phyloP scores from a whole-genome alignment of 2,797 vertebrate species.

The Notamacropus eugenii region DNA sequence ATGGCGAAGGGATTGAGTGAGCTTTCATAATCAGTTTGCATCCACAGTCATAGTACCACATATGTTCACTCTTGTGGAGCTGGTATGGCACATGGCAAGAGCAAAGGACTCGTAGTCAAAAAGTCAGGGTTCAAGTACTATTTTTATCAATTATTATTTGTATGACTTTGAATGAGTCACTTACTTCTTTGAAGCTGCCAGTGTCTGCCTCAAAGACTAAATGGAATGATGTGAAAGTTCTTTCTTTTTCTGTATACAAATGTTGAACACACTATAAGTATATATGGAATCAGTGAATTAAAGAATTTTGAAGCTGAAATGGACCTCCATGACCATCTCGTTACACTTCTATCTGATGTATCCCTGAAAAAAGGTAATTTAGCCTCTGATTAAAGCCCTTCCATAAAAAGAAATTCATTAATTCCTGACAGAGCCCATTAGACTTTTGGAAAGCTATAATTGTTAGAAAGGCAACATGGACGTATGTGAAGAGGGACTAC shows the following conservation, averaged over 20 bases:
- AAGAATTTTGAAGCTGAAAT: not conserved
- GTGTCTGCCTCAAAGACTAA: not conserved
- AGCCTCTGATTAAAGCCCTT: not conserved
- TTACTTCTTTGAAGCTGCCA: not conserved
- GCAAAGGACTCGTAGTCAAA: not conserved
- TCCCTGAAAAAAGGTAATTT: not conserved
- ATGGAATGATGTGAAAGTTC: not conserved
- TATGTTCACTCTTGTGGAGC: not conserved
- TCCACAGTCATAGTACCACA: not conserved
- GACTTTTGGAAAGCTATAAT: not conserved
- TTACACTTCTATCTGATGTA: not conserved
- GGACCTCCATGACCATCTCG: not conserved
- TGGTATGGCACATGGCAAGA: not conserved
- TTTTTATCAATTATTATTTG: not conserved
- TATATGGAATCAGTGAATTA: not conserved
- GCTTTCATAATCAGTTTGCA: not conserved
- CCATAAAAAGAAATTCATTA: not conserved
- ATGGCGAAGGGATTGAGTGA: not conserved
- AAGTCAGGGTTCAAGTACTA: not conserved
- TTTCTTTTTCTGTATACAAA: not conserved
- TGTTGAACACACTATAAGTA: not conserved
- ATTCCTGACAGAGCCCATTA: not conserved
- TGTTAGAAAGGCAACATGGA: not conserved
- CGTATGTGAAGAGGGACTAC: not conserved
- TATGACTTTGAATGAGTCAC: not conserved